A percentile compares a stretch with the other conserved stretches of the same genome.
These are phyloP conservation scores for Sinosuthora webbiana DNA, from an alignment of 2,113 vertebrate species.

Conservation along the genomic window DNA sequence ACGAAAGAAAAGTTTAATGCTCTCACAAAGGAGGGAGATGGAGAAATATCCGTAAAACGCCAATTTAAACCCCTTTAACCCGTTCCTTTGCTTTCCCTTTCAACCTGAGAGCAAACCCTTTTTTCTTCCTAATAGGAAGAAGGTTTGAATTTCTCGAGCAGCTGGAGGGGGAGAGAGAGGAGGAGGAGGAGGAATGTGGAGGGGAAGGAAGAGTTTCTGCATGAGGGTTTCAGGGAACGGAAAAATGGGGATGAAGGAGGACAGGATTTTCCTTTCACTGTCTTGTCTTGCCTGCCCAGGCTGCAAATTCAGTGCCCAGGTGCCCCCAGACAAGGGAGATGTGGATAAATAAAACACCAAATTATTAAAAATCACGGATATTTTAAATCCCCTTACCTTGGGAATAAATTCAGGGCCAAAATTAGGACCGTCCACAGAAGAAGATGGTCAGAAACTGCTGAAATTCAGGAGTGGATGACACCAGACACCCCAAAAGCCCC, in stretches of 20 bases:
- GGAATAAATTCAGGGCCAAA: background rate
- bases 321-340: background rate
- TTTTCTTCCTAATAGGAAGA: constrained; percentile 53
- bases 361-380: background rate
- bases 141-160: constrained; percentile 48
- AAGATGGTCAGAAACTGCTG: background rate
- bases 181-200: background rate
- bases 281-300: background rate
- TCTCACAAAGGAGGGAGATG: constrained; percentile 14
- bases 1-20: constrained; percentile 67
- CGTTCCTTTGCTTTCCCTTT: constrained; percentile 13
- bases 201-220: background rate
- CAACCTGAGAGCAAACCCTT: constrained; percentile 18
- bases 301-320: background rate
- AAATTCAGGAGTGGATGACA: background rate
- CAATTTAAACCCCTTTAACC: constrained; percentile 55
- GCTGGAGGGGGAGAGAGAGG: background rate
- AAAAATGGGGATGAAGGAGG: background rate
- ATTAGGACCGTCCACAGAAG: background rate
- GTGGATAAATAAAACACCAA: background rate
- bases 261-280: background rate
- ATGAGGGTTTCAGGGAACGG: background rate
- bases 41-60: constrained; percentile 67
- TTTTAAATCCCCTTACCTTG: background rate
- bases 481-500: background rate